Conservation (phyloP, 2,888 invertebrate genomes). For the Mesopsocus fuscifrons region DNA sequence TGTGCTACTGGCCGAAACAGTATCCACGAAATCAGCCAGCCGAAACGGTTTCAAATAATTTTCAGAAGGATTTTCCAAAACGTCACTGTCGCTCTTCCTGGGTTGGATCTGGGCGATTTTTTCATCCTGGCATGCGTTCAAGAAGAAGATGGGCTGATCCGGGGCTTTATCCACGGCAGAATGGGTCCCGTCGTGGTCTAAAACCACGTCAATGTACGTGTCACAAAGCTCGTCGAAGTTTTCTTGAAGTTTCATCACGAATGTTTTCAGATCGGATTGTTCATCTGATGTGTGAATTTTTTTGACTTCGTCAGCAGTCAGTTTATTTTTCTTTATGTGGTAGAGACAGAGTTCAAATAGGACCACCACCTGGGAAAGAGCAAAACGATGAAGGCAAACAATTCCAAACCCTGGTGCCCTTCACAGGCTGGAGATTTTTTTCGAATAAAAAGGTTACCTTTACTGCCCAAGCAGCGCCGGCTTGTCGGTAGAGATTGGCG, state of each 20-base stretch:
- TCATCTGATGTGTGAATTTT: constrained; percentile 16
- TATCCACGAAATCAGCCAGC: not conserved
- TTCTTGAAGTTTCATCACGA: constrained; percentile 21
- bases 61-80: constrained; percentile 13
- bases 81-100: constrained; percentile 12
- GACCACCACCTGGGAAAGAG: constrained; percentile 37
- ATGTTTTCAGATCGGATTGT: constrained; percentile 16
- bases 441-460: constrained; percentile 29
- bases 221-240: constrained; percentile 30
- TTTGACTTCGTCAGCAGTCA: constrained; percentile 21
- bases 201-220: constrained; percentile 29
- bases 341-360: constrained; percentile 67
- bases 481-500: constrained; percentile 81
- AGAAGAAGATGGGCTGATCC: constrained; percentile 35
- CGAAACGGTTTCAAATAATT: constrained; percentile 3
- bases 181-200: constrained; percentile 28
- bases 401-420: too few species aligned
- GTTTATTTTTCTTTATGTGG: constrained; percentile 30
- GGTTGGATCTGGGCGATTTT: constrained; percentile 24
- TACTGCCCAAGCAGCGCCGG: constrained; percentile 80
- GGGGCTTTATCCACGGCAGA: constrained; percentile 27
- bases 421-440: too few species aligned
- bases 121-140: constrained; percentile 35
- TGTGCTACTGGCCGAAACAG: constrained; percentile 3
- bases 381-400: too few species aligned